Base-by-base conservation (phyloP, 2,113 vertebrate genomes). In the Hirundichthys speculiger region DNA sequence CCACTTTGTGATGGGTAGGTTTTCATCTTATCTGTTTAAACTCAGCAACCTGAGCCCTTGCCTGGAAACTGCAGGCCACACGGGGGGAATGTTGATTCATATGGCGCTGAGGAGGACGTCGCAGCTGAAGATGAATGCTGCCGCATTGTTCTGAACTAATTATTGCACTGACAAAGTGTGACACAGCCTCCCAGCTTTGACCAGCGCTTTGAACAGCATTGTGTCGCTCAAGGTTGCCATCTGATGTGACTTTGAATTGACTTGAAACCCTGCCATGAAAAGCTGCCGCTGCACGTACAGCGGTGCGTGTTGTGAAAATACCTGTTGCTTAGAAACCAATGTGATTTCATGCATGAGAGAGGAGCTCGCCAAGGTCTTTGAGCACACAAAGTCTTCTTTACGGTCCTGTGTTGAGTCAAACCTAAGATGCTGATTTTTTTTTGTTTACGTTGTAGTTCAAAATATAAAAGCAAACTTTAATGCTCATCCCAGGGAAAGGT, bases 281-380 rank as follows among this genome's bases (percentile, higher is more conserved):
- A 86, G 86, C 86, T 75, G 71, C 76, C 71, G 75, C 85, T 83
- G 73, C 71, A 73, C 10, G 13, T 68, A 75, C 54, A 64, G 67
- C 58, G 19, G 73, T 10, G 14, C 74, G 73, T 85, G 81, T 84
- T 86, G 73, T 86, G 82, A 83, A 88, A 84, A 89, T 72, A 90
- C 89, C 84, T 92, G 93, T 94, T 94, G 93, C 93, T 91, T 92
- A 90, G 93, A 70, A 92, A 94, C 93, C 82, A 49, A 25, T 68
- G 55, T 75, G 84, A 85, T 80, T 90, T 72, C 30, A 70, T 79
- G 62, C 67, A 72, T 80, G 21, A 56, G 54, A 61, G 61, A 24
- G 40, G 39, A 57, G 68, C 75, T 84, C 66, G 86, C 52, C 87
- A 90, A 91, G 88, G 84, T 84, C 75, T 82, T 61, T 69, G 51